A percentile compares a stretch with the other conserved stretches of the same genome.
phyloP scores from a whole-genome alignment of 2,797 vertebrate genomes.

The Rhynchotus rufescens region DNA sequence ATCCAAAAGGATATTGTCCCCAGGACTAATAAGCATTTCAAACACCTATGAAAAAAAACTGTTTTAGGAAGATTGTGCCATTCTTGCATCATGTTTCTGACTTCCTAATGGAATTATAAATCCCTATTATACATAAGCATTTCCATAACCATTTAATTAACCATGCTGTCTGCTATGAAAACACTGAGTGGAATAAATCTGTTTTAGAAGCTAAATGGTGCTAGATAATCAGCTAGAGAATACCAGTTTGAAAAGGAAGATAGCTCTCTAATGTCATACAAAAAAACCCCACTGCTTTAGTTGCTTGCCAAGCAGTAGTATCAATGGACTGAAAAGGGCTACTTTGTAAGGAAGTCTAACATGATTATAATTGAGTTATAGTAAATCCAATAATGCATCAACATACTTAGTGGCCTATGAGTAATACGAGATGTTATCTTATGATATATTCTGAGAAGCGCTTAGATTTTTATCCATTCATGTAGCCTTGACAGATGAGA shows the following conservation, averaged over 20 bases:
- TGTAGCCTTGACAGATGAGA: neutral
- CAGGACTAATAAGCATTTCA: conserved; percentile 93
- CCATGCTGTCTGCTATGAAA: neutral
- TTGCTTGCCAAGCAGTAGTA: neutral
- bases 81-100: neutral
- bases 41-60: conserved; percentile 83
- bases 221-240: neutral
- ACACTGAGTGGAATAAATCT: neutral
- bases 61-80: neutral
- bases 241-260: neutral
- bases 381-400: neutral
- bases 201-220: neutral
- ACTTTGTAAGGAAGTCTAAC: neutral
- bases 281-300: neutral
- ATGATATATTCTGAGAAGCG: neutral
- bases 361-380: neutral
- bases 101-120: neutral
- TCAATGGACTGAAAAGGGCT: neutral
- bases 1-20: conserved; percentile 91
- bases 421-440: neutral
- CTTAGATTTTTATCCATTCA: neutral
- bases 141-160: neutral
- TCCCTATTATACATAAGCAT: neutral
- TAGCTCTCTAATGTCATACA: neutral
- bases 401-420: neutral